Evolutionary conservation across 92 coral and sea anemone genomes (phyloP).

Genomic region (Siderastrea siderea): DNA sequence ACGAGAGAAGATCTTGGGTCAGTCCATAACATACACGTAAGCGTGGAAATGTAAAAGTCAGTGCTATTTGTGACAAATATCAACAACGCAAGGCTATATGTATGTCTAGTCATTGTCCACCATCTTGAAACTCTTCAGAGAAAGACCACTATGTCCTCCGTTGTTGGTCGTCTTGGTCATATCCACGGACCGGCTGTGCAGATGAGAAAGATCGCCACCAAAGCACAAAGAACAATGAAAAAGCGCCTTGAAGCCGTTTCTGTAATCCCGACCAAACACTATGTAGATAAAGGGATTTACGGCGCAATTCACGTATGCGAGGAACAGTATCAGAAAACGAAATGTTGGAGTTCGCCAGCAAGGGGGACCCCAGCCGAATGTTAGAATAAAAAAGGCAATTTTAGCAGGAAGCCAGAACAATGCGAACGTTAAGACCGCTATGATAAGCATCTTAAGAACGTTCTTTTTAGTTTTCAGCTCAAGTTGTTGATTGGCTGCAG

Average conservation of each 20-base stretch:
- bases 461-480: slow-evolving; percentile 63
- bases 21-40: no score
- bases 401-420: slow-evolving; percentile 40
- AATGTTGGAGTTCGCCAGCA: slow-evolving; percentile 8
- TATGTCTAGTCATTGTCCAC: neutral
- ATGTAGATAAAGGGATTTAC: slow-evolving; percentile 72
- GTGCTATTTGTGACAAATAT: no score
- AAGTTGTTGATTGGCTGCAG: slow-evolving; percentile 50
- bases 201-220: neutral
- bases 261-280: slow-evolving; percentile 34
- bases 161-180: neutral
- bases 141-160: slow-evolving; percentile 1
- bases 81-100: neutral
- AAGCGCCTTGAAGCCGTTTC: slow-evolving; percentile 32
- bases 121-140: slow-evolving; percentile 16
- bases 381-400: neutral
- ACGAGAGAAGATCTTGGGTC: no score
- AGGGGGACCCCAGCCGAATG: neutral
- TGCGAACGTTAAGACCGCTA: slow-evolving; percentile 68
- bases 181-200: slow-evolving; percentile 23
- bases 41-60: no score
- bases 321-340: slow-evolving; percentile 32
- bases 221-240: slow-evolving; percentile 2
- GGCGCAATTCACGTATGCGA: slow-evolving; percentile 61
- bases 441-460: slow-evolving; percentile 69